Base-by-base conservation (phyloP, 2,113 vertebrate species). In the Heterotilapia buettikoferi region DNA sequence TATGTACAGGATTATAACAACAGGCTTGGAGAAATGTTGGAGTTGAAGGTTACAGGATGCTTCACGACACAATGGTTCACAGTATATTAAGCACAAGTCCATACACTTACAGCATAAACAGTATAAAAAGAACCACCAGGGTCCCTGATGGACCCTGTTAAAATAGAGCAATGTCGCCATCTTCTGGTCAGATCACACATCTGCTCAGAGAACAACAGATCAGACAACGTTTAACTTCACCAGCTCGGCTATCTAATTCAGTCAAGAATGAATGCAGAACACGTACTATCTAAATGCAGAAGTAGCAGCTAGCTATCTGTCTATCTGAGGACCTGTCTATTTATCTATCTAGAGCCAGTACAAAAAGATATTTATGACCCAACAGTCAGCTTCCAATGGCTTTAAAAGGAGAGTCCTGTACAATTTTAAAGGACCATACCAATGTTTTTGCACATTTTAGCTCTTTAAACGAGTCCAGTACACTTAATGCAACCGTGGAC, bases 61-160 rank as follows among this genome's bases (percentile, higher is more conserved):
- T 84, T 92, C 88, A 96, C 93, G n/a, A 94, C 89, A 95, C 93
- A 87, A 85, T 88, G 90, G 81, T 80, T 94, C 92, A 95, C 93
- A 66, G 68, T 8, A 93, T 90, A 89, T 83, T 87, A 57, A 88
- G 89, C 93, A 95, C 91, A 89, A 83, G 52, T 93, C 68, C 43
- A 40, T 52, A 91, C 88, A 87, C 56, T 59, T 57, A 86, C 21
- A 89, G 73, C 86, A 86, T 29, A 76, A 78, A 93, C 84, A 71
- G 92, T 90, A 93, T 91, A 93, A 94, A 92, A 93, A 94, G 61
- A 88, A 85, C 9, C 66, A 86, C 29, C 87, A 50, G 86, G 81
- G 85, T 73, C 54, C 4, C 21, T 6, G 6, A 18, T 29, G 52
- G 52, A 45, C 89, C 86, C 87, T 26, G 87, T n/a, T 59, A 86